phyloP scores from a whole-genome alignment of 2,888 invertebrate genomes.

The Lasiommata megera region DNA sequence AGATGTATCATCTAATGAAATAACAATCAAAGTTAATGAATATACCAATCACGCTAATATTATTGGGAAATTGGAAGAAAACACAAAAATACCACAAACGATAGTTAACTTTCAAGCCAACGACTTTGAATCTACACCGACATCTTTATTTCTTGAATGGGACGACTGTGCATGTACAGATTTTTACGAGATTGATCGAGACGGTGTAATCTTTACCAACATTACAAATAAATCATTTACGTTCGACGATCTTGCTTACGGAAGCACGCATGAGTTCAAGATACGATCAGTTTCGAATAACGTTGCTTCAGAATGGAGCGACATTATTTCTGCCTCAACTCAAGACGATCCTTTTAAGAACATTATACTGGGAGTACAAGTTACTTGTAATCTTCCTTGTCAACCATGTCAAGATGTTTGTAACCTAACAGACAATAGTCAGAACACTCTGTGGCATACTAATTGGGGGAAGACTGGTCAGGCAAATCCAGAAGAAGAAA shows the following conservation, averaged over 20 bases:
- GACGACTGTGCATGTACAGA: conserved; percentile 37
- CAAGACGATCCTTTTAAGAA: conserved; percentile 47
- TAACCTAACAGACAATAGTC: conserved; percentile 35
- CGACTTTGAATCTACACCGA: conserved; percentile 44
- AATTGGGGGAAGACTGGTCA: conserved; percentile 34
- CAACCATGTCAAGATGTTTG: conserved; percentile 39
- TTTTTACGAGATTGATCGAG: conserved; percentile 66
- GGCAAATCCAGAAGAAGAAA: conserved; percentile 26
- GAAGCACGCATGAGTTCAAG: conserved; percentile 53
- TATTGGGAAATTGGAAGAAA: conserved; percentile 38
- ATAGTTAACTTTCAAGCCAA: conserved; percentile 44
- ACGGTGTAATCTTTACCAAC: conserved; percentile 55
- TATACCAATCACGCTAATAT: conserved; percentile 45
- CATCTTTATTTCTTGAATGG: conserved; percentile 54
- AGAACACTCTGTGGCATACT: conserved; percentile 40
- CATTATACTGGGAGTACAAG: conserved; percentile 36
- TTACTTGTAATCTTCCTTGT: conserved; percentile 41
- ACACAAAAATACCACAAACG: conserved; percentile 37
- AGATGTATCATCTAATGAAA: conserved; percentile 51
- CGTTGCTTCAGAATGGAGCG: conserved; percentile 64
- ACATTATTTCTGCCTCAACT: conserved; percentile 45
- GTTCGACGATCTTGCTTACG: conserved; percentile 49
- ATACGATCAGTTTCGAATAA: conserved; percentile 50
- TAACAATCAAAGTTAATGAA: conserved; percentile 57
- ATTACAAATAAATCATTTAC: conserved; percentile 44